Evolutionary conservation across 23 tunicate species (phyloP).

Genomic region (Clavelina lepadiformis): DNA sequence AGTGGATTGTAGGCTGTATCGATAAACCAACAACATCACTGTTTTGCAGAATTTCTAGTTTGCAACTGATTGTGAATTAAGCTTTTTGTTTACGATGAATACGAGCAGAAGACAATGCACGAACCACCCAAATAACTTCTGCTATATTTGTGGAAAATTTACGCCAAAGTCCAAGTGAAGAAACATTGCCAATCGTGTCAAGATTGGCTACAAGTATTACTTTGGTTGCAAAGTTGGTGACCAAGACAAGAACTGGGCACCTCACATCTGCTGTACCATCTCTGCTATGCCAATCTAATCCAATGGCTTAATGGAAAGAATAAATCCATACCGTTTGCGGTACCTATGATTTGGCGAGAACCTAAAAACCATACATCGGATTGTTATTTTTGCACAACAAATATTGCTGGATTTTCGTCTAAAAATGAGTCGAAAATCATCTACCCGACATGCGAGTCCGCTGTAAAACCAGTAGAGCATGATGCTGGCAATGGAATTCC

Average conservation of each 20-base stretch:
- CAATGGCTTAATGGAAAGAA: slow-evolving; percentile 5
- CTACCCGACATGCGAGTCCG: not conserved
- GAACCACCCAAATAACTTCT: slow-evolving; percentile 4
- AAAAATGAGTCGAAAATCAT: not conserved
- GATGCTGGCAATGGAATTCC: not conserved
- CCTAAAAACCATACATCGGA: not conserved
- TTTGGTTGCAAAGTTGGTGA: slow-evolving; percentile 15
- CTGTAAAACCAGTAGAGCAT: slow-evolving; percentile 5
- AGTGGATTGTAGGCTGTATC: slow-evolving; percentile 3
- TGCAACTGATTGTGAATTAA: slow-evolving; percentile 1
- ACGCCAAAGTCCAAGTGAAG: not conserved
- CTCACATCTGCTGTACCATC: slow-evolving; percentile 3
- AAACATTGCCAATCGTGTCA: slow-evolving; percentile 7
- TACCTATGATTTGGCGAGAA: slow-evolving; percentile 17
- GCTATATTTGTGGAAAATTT: slow-evolving; percentile 3
- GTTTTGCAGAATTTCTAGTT: slow-evolving; percentile 4
- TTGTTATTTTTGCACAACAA: slow-evolving; percentile 14
- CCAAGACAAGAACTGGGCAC: slow-evolving; percentile 7
- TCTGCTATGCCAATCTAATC: not conserved
- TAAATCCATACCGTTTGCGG: slow-evolving; percentile 1
- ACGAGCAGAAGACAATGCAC: slow-evolving; percentile 6
- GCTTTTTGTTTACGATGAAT: not conserved
- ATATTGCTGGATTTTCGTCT: slow-evolving; percentile 1
- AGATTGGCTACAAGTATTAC: slow-evolving; percentile 3
- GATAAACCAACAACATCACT: slow-evolving; percentile 4